phyloP scores from a whole-genome alignment of 2,113 vertebrate genomes.

The Hippoglossus stenolepis region DNA sequence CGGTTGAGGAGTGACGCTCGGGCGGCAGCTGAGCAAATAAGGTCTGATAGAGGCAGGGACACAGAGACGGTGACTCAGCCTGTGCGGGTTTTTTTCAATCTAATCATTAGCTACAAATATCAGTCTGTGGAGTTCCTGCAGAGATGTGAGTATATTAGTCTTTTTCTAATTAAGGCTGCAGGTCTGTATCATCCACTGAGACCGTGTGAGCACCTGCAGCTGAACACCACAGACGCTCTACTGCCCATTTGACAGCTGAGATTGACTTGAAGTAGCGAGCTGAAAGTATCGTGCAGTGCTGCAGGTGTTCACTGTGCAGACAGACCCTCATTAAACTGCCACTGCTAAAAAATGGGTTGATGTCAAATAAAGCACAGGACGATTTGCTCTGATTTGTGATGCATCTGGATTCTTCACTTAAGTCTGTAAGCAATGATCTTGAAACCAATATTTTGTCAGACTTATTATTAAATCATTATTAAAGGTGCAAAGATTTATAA shows the following conservation, averaged over 20 bases:
- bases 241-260: slow-evolving; percentile 20
- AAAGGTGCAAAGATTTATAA: too few species aligned
- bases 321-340: neutral
- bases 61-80: slow-evolving; percentile 54
- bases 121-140: slow-evolving; percentile 4
- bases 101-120: neutral
- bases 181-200: neutral
- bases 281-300: neutral
- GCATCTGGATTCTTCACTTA: neutral
- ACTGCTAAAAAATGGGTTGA: neutral
- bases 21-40: slow-evolving; percentile 63
- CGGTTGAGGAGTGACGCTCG: slow-evolving; percentile 1
- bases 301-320: neutral
- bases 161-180: neutral
- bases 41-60: slow-evolving; percentile 26
- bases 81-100: slow-evolving; percentile 7
- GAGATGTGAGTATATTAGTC: neutral
- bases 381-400: neutral
- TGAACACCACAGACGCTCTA: slow-evolving; percentile 11
- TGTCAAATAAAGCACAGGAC: neutral
- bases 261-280: neutral
- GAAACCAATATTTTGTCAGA: neutral
- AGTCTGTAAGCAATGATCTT: neutral
- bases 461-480: too few species aligned
- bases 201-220: slow-evolving; percentile 5